phyloP scores from a whole-genome alignment of 2,888 invertebrate genomes.

The Melanargia galathea region DNA sequence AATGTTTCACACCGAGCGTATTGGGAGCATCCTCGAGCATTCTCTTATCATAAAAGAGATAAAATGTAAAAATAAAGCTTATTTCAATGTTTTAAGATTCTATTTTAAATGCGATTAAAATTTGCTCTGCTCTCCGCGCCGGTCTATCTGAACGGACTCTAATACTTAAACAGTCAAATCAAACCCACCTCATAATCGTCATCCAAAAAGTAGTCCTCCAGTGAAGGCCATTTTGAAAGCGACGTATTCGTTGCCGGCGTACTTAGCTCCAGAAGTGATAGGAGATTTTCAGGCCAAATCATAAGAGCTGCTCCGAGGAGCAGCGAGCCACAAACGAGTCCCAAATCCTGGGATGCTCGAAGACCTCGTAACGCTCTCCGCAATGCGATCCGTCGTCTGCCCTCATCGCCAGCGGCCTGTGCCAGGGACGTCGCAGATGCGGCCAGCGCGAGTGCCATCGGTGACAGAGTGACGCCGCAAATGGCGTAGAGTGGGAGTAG shows the following conservation, averaged over 20 bases:
- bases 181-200: conserved; percentile 80
- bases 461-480: conserved; percentile 82
- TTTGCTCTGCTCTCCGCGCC: too few relatives aligned
- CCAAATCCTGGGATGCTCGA: conserved; percentile 73
- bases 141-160: too few relatives aligned
- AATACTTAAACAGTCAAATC: background rate
- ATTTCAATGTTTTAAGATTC: too few relatives aligned
- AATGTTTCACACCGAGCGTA: too few relatives aligned
- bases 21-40: too few relatives aligned
- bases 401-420: conserved; percentile 77
- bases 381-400: conserved; percentile 64
- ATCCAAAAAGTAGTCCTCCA: conserved; percentile 80
- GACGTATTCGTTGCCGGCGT: conserved; percentile 64
- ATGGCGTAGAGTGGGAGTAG: conserved; percentile 67
- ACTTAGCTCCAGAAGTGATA: conserved; percentile 66
- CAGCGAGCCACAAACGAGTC: conserved; percentile 68
- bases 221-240: conserved; percentile 66
- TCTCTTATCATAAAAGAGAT: too few relatives aligned
- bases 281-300: conserved; percentile 71
- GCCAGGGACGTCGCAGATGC: conserved; percentile 82
- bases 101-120: too few relatives aligned
- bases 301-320: conserved; percentile 76
- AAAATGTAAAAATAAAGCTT: too few relatives aligned
- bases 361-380: conserved; percentile 69
- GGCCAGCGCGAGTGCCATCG: conserved; percentile 80